Conservation (phyloP, 2,888 invertebrate species). For the Pyrgus malvae region DNA sequence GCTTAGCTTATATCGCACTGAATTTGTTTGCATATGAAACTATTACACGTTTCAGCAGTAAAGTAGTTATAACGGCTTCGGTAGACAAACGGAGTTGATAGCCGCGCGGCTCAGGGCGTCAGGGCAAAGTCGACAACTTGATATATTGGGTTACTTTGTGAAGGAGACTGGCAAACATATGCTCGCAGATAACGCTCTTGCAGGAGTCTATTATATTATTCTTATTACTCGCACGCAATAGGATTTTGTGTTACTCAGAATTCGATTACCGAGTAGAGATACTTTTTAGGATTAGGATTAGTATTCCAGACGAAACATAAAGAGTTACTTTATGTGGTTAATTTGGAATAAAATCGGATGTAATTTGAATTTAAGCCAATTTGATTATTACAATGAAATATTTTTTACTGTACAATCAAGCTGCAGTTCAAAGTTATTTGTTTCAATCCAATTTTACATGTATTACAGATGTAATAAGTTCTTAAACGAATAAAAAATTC, state of each 20-base stretch:
- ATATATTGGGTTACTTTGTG: conserved; percentile 73
- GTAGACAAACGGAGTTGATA: conserved; percentile 64
- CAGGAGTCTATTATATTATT: conserved; percentile 63
- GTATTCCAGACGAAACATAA: no score
- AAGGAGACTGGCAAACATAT: conserved; percentile 66
- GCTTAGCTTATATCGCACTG: background rate
- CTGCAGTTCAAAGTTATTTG: no score
- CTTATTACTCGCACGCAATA: conserved; percentile 62
- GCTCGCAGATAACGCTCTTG: conserved; percentile 57
- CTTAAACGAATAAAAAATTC: no score
- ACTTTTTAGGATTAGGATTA: background rate
- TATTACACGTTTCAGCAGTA: conserved; percentile 36
- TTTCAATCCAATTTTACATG: no score
- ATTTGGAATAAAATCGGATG: no score
- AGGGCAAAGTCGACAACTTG: conserved; percentile 67
- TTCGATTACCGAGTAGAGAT: background rate
- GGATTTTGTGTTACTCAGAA: conserved; percentile 27
- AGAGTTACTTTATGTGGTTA: no score
- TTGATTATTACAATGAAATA: no score
- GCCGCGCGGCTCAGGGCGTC: conserved; percentile 56
- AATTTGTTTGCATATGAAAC: conserved; percentile 12
- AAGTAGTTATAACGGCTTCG: conserved; percentile 48
- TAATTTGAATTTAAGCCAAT: no score
- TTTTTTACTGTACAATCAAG: no score
- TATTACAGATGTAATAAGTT: no score